These are phyloP conservation scores for Clepsis dumicolana DNA, from an alignment of 2,888 invertebrate genomes.

Conservation along the genomic window DNA sequence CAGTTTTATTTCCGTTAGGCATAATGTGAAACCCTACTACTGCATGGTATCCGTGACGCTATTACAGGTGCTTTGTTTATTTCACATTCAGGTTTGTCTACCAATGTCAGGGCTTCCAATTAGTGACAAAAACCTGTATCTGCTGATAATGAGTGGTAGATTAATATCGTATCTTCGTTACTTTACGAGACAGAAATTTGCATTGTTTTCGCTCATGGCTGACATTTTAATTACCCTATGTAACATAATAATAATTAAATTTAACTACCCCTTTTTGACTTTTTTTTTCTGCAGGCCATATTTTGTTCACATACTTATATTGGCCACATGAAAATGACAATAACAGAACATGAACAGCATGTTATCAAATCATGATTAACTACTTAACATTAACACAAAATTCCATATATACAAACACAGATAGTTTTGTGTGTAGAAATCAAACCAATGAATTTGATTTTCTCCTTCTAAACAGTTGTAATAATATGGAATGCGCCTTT, in stretches of 20 bases:
- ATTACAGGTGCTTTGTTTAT: neutral
- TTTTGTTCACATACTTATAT: constrained; percentile 28
- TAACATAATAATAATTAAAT: constrained; percentile 25
- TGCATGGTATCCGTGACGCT: neutral
- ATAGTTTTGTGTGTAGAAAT: constrained; percentile 60
- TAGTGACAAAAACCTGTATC: constrained; percentile 20
- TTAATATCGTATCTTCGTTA: neutral
- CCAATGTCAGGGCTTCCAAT: constrained; percentile 6
- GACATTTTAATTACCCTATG: constrained; percentile 13
- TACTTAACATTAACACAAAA: constrained; percentile 76
- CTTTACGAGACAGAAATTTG: neutral
- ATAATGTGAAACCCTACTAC: neutral
- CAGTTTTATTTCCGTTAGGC: constrained; percentile 13
- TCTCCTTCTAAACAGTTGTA: constrained; percentile 14
- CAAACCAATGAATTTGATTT: constrained; percentile 42
- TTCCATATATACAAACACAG: constrained; percentile 82
- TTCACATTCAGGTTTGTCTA: neutral
- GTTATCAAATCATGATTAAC: constrained; percentile 66
- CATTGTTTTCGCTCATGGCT: constrained; percentile 19
- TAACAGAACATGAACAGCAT: constrained; percentile 45
- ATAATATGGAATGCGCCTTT: constrained; percentile 38
- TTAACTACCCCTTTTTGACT: constrained; percentile 8
- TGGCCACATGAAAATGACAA: constrained; percentile 50
- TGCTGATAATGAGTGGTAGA: neutral
- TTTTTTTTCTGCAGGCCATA: constrained; percentile 29